Percentiles rank a stretch among this genome's conserved stretches.
These are phyloP conservation scores for Akabosia matsudoensis DNA, from an alignment of 1,140 invertebrate species.

Conservation along the genomic window DNA sequence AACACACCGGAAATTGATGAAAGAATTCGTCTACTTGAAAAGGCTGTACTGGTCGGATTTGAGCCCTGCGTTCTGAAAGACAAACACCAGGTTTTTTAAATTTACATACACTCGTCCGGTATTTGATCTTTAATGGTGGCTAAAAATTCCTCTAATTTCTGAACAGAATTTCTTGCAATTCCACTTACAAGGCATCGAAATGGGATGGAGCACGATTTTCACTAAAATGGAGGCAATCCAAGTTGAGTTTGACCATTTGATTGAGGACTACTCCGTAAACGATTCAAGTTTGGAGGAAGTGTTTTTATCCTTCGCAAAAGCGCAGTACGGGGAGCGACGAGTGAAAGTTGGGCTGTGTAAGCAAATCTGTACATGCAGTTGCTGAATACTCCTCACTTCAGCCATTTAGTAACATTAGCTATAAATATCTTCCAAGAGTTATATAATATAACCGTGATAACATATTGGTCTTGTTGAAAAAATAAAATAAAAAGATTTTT, in stretches of 20 bases:
- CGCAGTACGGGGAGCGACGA: constrained; percentile 31
- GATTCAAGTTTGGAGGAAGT: constrained; percentile 65
- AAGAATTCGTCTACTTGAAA: background rate
- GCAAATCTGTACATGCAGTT: background rate
- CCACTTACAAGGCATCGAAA: constrained; percentile 52
- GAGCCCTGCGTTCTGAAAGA: constrained; percentile 40
- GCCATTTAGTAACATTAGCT: too few species aligned
- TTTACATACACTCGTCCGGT: background rate
- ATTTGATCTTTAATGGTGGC: background rate
- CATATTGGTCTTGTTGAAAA: too few species aligned
- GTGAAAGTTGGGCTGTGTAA: background rate
- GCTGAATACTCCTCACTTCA: too few species aligned
- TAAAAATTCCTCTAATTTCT: too few species aligned
- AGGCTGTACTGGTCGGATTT: constrained; percentile 15
- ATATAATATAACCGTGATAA: too few species aligned
- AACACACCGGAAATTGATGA: constrained; percentile 63
- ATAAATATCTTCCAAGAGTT: too few species aligned
- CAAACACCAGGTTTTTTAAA: constrained; percentile 27
- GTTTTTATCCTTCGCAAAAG: constrained; percentile 51
- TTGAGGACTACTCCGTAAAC: constrained; percentile 62
- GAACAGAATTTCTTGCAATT: constrained; percentile 60
- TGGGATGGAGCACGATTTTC: constrained; percentile 58
- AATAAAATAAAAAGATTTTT: too few species aligned
- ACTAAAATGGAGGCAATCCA: constrained; percentile 56
- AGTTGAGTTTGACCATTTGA: constrained; percentile 48